Base-by-base conservation (phyloP, 2,888 invertebrate species). In the Drosophila koepferae region DNA sequence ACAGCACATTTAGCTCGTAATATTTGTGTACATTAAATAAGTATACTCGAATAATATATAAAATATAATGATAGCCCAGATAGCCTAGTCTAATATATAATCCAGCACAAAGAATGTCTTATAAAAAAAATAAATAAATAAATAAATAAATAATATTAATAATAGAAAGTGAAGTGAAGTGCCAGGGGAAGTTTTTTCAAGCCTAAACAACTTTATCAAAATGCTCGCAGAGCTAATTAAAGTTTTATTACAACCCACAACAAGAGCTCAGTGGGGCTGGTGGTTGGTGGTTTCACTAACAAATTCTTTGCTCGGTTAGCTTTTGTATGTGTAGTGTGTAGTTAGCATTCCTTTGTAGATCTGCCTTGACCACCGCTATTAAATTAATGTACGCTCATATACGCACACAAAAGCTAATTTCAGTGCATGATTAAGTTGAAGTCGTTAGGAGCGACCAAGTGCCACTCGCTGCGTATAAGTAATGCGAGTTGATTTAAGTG, bases 401-500 rank as follows among this genome's bases (percentile, higher is more conserved):
- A 82, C 85, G 85, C 82, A 81, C 86, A 87, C 77, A 82, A 85
- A 87, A 85, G 84, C 85, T 88, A 85, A 87, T 88, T 85, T 85
- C 81, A 86, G 77, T 81, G 81, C 83, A 85, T 87, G 85, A 85
- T 85, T 85, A 85, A 87, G 85, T 82, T 87, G 83, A 86, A 80
- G 85, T 85, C 85, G 85, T 87, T 87, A 85, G 87, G 86, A 79
- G 62, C 72, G 81, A 61, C 81, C 78, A 83, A 88, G 80, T 83
- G 78, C 72, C 77, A 72, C 82, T 86, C 80, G 82, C 89, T 86
- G 86, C 89, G 86, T 88, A 83, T 88, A 89, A 86, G 86, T 86
- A 86, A 86, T 86, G 89, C 73, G 74, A 61, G 76, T 75, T 61
- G 72, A 65, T 63, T 78, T 69, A 81, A 83, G 83, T 81, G 88